These are phyloP conservation scores for Poeciliopsis gracilis DNA, from an alignment of 2,797 vertebrate species.

Conservation along the genomic window DNA sequence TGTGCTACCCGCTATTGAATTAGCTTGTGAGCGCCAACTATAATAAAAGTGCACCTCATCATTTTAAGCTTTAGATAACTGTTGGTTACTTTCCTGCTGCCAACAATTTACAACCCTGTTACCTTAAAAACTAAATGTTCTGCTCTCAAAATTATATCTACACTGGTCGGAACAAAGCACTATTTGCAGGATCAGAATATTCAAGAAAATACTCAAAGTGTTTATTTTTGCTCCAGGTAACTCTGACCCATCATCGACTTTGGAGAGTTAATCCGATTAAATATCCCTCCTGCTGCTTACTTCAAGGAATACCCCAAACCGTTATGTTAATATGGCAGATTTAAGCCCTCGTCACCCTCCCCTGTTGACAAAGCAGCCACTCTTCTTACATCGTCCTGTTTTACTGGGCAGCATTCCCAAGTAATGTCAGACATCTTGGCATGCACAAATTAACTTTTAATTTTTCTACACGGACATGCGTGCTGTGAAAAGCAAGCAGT, in stretches of 20 bases:
- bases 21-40: slow-evolving; percentile 5
- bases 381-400: slow-evolving; percentile 48
- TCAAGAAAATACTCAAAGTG: background rate
- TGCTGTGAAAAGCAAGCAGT: slow-evolving; percentile 24
- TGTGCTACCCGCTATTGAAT: slow-evolving; percentile 28
- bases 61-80: slow-evolving; percentile 39
- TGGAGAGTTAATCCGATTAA: slow-evolving; percentile 67
- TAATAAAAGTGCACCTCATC: background rate
- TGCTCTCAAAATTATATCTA: background rate
- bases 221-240: slow-evolving; percentile 27
- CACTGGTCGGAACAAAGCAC: background rate
- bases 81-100: slow-evolving; percentile 1
- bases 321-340: slow-evolving; percentile 72
- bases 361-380: slow-evolving; percentile 34
- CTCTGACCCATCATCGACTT: slow-evolving; percentile 44
- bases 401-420: slow-evolving; percentile 71
- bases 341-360: slow-evolving; percentile 47
- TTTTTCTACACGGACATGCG: slow-evolving; percentile 51
- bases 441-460: slow-evolving; percentile 69
- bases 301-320: slow-evolving; percentile 61
- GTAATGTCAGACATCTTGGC: slow-evolving; percentile 42
- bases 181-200: slow-evolving; percentile 25
- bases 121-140: background rate
- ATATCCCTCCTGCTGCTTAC: slow-evolving; percentile 61
- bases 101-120: background rate